Base-by-base conservation (phyloP, 2,797 vertebrate species). In the Siniperca scherzeri region DNA sequence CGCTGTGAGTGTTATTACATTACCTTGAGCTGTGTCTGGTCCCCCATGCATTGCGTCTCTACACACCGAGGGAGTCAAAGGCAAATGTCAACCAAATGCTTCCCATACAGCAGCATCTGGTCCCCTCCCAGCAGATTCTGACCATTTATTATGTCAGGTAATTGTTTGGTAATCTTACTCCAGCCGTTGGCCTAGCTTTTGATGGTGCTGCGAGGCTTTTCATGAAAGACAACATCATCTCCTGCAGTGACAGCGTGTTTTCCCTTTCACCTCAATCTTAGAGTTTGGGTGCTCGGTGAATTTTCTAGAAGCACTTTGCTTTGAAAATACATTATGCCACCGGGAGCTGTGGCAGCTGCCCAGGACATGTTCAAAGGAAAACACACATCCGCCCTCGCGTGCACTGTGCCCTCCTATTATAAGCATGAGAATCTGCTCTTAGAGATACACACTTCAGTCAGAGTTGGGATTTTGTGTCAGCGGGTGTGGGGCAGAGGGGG, bases 401-500 rank as follows among this genome's bases (percentile, higher is more conserved):
- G 80, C 82, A 74, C 84, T 56, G 46, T 89, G 80, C 76, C 82
- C 88, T 87, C 73, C 72, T 80, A 89, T 91, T 92, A 91, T 89
- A 82, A 86, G 82, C 86, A 78, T 74, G 74, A 85, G 84, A 80
- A 87, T 91, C 88, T 93, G 89, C 89, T 92, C 81, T 91, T 77
- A 71, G 86, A 93, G 92, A 93, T 93, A 91, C 82, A 87, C 87
- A 86, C 89, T 92, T 92, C 87, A 78, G 84, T 90, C 61, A 11
- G 61, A 72, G 84, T 78, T 89, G 91, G 89, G 91, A 91, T 94
- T 92, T 88, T 89, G 81, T 90, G 87, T 89, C 88, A 87, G 87
- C 44, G 25, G 85, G 89, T 85, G 82, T 57, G 66, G 69, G 79
- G 75, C 60, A 66, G 77, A 56, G 61, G 46, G 46, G 48, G n/a